Conservation (phyloP, 2,888 invertebrate species). For the Lymantria monacha region DNA sequence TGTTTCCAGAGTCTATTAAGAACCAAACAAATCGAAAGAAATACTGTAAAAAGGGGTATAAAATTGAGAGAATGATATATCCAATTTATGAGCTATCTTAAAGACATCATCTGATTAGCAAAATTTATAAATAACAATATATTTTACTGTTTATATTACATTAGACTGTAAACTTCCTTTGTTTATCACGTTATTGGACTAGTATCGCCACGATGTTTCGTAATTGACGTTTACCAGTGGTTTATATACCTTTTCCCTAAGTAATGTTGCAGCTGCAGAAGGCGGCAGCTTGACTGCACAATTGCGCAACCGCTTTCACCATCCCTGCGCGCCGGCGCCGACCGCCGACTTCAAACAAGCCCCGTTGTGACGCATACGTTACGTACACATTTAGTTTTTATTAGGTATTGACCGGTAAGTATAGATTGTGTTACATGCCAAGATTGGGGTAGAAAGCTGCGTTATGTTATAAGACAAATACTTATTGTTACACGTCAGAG, state of each 20-base stretch:
- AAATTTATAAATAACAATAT: no score
- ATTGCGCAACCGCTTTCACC: conserved; percentile 78
- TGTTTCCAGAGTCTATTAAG: no score
- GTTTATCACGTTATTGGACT: no score
- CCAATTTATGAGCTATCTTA: no score
- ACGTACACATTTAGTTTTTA: conserved; percentile 35
- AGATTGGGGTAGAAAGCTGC: conserved; percentile 35
- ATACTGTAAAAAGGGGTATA: no score
- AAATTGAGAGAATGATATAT: no score
- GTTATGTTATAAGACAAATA: conserved; percentile 23
- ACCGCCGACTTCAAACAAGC: conserved; percentile 37
- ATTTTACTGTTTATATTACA: no score
- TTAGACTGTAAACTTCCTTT: no score
- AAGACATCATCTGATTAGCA: no score
- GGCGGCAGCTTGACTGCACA: conserved; percentile 44
- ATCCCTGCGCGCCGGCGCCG: conserved; percentile 24
- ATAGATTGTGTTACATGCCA: conserved; percentile 22
- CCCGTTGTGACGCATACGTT: conserved; percentile 46
- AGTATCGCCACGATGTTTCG: neutral
- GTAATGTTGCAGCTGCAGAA: conserved; percentile 46
- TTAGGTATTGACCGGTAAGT: conserved; percentile 10
- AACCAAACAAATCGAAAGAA: no score
- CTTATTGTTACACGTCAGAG: conserved; percentile 9
- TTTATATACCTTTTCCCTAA: conserved; percentile 27
- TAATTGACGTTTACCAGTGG: neutral